phyloP scores from a whole-genome alignment of 2,888 invertebrate genomes.

The Caenorhabditis wallacei region DNA sequence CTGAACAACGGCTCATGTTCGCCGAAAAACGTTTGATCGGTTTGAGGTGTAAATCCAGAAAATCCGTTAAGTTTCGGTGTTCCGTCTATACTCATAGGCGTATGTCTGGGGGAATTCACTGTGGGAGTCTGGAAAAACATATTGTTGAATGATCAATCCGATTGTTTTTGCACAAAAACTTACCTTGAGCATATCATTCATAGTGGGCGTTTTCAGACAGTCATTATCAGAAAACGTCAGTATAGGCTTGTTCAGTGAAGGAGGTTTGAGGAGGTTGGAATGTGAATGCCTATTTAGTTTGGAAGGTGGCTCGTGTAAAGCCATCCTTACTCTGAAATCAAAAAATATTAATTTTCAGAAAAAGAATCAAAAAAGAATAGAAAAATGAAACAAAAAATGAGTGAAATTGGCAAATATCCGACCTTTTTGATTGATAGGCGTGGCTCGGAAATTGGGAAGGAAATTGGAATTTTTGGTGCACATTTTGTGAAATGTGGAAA shows the following conservation, averaged over 20 bases:
- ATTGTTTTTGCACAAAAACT: conserved; percentile 2
- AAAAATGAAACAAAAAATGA: neutral
- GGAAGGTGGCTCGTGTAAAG: conserved; percentile 55
- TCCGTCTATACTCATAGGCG: conserved; percentile 50
- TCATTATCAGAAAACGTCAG: conserved; percentile 72
- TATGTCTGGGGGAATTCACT: conserved; percentile 62
- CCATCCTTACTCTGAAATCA: conserved; percentile 32
- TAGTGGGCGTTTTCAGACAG: conserved; percentile 76
- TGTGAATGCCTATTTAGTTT: conserved; percentile 47
- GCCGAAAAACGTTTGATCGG: conserved; percentile 74
- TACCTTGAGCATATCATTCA: conserved; percentile 75
- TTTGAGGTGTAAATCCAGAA: conserved; percentile 68
- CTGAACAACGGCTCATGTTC: conserved; percentile 71
- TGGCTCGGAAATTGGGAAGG: conserved; percentile 6
- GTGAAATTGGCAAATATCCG: too few species aligned
- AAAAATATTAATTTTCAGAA: conserved; percentile 12
- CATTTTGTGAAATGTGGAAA: neutral
- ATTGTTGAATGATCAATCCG: neutral
- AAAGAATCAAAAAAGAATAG: neutral
- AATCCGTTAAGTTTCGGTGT: conserved; percentile 59
- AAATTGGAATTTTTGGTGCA: neutral
- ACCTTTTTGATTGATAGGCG: conserved; percentile 3
- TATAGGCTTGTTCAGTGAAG: conserved; percentile 57
- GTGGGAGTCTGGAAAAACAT: conserved; percentile 65
- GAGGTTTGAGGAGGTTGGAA: conserved; percentile 54